Percentiles rank a stretch among this genome's conserved stretches.
phyloP scores from a whole-genome alignment of 2,797 vertebrate genomes.

The Pelochelys cantorii region DNA sequence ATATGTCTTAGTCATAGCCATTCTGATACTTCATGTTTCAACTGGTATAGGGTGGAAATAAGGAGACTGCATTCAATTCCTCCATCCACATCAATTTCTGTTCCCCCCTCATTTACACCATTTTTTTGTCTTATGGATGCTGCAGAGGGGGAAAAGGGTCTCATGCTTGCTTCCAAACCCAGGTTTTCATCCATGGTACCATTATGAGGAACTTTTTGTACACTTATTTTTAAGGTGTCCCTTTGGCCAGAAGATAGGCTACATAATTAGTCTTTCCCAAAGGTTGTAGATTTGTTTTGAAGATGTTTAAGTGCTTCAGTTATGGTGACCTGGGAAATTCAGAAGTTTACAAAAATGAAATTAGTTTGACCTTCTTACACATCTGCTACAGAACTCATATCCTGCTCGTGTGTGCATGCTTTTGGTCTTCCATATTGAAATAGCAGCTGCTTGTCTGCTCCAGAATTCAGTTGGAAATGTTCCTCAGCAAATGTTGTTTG shows the following conservation, averaged over 20 bases:
- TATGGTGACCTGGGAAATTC: neutral
- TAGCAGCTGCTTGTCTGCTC: neutral
- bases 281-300: slow-evolving; percentile 29
- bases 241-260: neutral
- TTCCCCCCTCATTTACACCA: slow-evolving; percentile 11
- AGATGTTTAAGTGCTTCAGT: slow-evolving; percentile 11
- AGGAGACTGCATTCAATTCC: neutral
- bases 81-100: neutral
- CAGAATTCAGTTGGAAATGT: neutral
- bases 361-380: neutral
- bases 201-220: neutral
- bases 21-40: neutral
- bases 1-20: neutral
- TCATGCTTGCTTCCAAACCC: neutral
- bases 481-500: neutral
- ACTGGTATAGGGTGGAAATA: slow-evolving; percentile 2
- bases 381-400: neutral
- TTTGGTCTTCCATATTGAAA: rapidly evolving
- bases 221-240: neutral
- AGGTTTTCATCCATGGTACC: slow-evolving; percentile 18
- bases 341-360: neutral
- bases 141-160: slow-evolving; percentile 24
- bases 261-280: slow-evolving; percentile 10
- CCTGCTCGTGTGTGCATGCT: neutral
- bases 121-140: neutral